phyloP scores from a whole-genome alignment of 92 coral and sea anemone genomes.

The Paragorgia papillata region DNA sequence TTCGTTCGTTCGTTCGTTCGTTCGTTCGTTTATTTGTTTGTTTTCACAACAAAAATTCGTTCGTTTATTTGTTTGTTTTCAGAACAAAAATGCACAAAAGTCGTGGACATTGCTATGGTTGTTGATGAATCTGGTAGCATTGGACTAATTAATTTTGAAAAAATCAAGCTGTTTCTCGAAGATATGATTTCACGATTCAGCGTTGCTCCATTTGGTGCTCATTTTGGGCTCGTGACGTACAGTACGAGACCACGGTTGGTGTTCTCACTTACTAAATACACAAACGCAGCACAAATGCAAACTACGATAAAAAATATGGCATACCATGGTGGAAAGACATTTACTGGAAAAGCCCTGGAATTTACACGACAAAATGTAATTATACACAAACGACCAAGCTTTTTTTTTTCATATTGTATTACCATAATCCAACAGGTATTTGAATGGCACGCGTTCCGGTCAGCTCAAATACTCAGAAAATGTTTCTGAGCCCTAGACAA shows the following conservation, averaged over 20 bases:
- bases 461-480: too few relatives aligned
- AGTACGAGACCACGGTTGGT: constrained; percentile 57
- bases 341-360: constrained; percentile 63
- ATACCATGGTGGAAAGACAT: constrained; percentile 64
- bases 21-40: too few relatives aligned
- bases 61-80: background rate
- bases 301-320: constrained; percentile 41
- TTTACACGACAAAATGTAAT: constrained; percentile 41
- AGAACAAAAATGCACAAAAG: constrained; percentile 51
- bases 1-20: too few relatives aligned
- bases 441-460: too few relatives aligned
- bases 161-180: constrained; percentile 53
- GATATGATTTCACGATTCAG: constrained; percentile 53
- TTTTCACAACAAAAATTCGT: too few relatives aligned
- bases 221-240: constrained; percentile 62
- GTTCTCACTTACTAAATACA: constrained; percentile 52
- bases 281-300: constrained; percentile 37
- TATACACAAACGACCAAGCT: too few relatives aligned
- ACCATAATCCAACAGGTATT: too few relatives aligned
- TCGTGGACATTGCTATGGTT: constrained; percentile 65
- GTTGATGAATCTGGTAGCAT: constrained; percentile 70
- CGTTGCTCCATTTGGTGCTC: constrained; percentile 56
- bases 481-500: too few relatives aligned
- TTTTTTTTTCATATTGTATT: too few relatives aligned
- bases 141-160: constrained; percentile 61